Evolutionary conservation across 2,888 invertebrate genomes (phyloP).

Genomic region (Ligdia adustata): DNA sequence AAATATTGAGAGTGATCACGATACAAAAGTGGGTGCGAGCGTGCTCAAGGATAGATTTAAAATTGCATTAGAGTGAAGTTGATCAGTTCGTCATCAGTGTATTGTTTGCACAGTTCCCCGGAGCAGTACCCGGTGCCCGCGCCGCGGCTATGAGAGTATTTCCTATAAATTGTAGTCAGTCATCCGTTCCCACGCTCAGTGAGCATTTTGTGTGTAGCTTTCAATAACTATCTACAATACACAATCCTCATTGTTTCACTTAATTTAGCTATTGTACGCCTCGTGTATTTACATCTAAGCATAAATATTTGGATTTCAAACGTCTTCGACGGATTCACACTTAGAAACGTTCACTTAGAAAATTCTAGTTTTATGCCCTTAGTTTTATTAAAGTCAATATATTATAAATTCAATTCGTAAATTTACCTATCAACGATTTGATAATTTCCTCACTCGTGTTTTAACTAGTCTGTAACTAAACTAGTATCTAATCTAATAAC

Average conservation of each 20-base stretch:
- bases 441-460: slow-evolving; percentile 23
- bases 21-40: slow-evolving; percentile 31
- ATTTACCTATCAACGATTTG: slow-evolving; percentile 17
- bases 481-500: slow-evolving; percentile 51
- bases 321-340: slow-evolving; percentile 27
- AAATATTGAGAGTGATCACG: slow-evolving; percentile 31
- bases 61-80: slow-evolving; percentile 30
- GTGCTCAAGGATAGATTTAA: slow-evolving; percentile 22
- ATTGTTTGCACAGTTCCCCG: slow-evolving; percentile 59
- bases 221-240: slow-evolving; percentile 68
- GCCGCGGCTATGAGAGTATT: slow-evolving; percentile 56
- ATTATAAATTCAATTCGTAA: slow-evolving; percentile 7
- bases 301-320: slow-evolving; percentile 51
- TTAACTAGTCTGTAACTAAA: slow-evolving; percentile 19
- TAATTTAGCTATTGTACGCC: slow-evolving; percentile 79
- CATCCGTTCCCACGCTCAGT: slow-evolving; percentile 75
- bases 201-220: slow-evolving; percentile 71
- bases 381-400: not conserved
- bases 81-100: slow-evolving; percentile 40
- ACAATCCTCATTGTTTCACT: slow-evolving; percentile 82
- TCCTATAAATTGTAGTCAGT: slow-evolving; percentile 64
- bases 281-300: slow-evolving; percentile 74
- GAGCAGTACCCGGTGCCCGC: slow-evolving; percentile 59
- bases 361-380: not conserved
- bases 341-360: not conserved